Evolutionary conservation across 2,797 vertebrate species (phyloP).

Genomic region (Pristis pectinata): DNA sequence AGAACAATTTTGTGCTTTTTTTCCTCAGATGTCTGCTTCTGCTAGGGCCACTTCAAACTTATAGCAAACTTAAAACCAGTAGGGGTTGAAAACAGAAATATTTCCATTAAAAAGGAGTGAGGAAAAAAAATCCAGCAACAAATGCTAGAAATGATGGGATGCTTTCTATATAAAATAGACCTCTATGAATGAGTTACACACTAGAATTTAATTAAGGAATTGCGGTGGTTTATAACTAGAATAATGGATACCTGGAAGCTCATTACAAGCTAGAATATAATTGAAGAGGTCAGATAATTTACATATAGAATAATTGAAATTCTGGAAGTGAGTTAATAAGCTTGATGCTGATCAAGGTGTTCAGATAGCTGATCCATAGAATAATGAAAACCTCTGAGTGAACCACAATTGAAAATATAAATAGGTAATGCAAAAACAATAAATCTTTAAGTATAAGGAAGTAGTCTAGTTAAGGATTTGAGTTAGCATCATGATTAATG

Average conservation of each 20-base stretch:
- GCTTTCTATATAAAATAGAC: neutral
- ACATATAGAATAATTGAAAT: neutral
- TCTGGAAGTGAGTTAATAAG: neutral
- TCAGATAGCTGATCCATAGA: neutral
- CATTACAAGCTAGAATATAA: neutral
- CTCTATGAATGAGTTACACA: neutral
- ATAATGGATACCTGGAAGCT: neutral
- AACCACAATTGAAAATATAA: neutral
- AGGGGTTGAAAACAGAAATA: neutral
- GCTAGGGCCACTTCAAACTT: neutral
- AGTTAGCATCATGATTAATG: neutral
- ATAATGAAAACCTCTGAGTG: neutral
- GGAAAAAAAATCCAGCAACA: constrained; percentile 9
- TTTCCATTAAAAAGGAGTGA: neutral
- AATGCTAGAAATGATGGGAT: neutral
- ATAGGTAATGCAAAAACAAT: neutral
- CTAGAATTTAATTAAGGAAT: neutral
- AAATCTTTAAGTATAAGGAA: neutral
- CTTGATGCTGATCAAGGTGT: neutral
- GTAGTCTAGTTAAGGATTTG: neutral
- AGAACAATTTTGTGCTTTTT: neutral
- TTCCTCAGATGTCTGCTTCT: neutral
- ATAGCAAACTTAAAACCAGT: neutral
- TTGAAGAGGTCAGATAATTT: neutral
- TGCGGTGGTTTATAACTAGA: neutral